Percentiles rank a stretch among this genome's conserved stretches.
phyloP scores from a whole-genome alignment of 2,797 vertebrate genomes.

The Tympanoctomys barrerae region DNA sequence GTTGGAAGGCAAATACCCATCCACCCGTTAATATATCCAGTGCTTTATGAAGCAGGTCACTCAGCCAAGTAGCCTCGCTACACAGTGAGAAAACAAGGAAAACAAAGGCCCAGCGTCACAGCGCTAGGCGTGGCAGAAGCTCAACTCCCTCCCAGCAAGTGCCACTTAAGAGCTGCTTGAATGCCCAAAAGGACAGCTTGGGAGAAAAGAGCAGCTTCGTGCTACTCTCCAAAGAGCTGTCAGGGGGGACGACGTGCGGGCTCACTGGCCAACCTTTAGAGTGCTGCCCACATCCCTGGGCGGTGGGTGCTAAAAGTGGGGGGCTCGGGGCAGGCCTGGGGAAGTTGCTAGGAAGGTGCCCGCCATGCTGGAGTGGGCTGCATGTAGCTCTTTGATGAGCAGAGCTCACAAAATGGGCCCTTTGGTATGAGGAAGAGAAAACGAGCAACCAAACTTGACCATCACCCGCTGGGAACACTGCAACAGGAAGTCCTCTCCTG shows the following conservation, averaged over 20 bases:
- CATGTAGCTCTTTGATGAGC: not conserved
- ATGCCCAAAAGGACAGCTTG: not conserved
- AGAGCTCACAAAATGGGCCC: not conserved
- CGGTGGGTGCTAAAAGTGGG: not conserved
- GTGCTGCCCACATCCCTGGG: not conserved
- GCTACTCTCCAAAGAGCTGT: not conserved
- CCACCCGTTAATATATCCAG: not conserved
- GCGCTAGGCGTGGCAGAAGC: not conserved
- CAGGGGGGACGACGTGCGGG: not conserved
- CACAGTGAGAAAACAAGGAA: constrained; percentile 30
- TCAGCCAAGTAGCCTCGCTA: not conserved
- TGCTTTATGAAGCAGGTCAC: not conserved
- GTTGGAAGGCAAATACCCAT: not conserved
- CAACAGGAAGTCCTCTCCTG: not conserved
- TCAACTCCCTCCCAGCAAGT: not conserved
- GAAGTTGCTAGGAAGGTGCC: not conserved
- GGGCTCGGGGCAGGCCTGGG: not conserved
- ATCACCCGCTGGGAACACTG: not conserved
- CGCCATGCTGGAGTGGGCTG: not conserved
- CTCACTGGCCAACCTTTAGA: not conserved
- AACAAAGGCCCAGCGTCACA: not conserved
- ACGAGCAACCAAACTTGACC: not conserved
- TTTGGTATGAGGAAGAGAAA: not conserved
- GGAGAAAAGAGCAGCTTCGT: not conserved
- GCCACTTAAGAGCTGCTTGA: too few relatives aligned